Conservation (phyloP, 2,113 vertebrate genomes). For the Passer domesticus region DNA sequence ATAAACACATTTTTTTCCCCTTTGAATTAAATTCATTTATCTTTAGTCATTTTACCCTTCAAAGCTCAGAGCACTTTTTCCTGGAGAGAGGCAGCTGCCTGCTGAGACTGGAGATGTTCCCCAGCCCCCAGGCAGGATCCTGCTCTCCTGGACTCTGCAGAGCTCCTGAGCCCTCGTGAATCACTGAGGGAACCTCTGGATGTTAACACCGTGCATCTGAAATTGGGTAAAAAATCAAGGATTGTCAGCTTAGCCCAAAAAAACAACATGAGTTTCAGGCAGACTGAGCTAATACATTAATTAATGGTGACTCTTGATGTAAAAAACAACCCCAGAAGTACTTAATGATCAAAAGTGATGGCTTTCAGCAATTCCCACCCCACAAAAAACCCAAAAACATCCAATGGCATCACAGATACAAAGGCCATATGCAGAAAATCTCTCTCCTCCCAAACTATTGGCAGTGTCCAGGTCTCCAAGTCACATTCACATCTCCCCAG, state of each 20-base stretch:
- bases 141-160: background rate
- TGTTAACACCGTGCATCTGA: background rate
- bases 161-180: background rate
- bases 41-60: background rate
- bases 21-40: background rate
- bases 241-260: background rate
- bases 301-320: background rate
- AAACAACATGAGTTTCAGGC: background rate
- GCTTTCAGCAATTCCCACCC: background rate
- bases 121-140: background rate
- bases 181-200: background rate
- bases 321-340: background rate
- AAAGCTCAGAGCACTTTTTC: background rate
- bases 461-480: background rate
- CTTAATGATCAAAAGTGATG: background rate
- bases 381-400: background rate
- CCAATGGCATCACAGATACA: background rate
- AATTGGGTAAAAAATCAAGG: background rate
- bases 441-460: background rate
- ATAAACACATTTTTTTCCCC: background rate
- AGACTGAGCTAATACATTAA: background rate
- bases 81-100: background rate
- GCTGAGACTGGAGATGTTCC: background rate
- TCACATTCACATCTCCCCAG: background rate
- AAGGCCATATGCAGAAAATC: accelerated